phyloP scores from a whole-genome alignment of 2,888 invertebrate genomes.

The Pyralis farinalis region DNA sequence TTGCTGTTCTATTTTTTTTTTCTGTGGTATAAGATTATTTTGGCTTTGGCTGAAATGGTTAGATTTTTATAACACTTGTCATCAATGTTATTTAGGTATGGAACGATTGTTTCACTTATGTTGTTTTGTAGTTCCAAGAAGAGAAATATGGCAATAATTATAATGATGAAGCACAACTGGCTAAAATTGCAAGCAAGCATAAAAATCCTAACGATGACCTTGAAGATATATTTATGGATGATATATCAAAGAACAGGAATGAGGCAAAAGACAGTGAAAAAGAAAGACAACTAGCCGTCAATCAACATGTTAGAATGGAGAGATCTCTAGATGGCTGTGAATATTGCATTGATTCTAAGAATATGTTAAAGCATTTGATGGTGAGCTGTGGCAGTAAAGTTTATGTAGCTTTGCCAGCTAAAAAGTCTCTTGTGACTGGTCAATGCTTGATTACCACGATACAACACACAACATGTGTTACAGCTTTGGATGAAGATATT shows the following conservation, averaged over 20 bases:
- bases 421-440: conserved; percentile 89
- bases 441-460: conserved; percentile 94
- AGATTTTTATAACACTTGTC: no score
- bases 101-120: no score
- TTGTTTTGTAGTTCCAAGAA: conserved; percentile 85
- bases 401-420: conserved; percentile 91
- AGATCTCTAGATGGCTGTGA: conserved; percentile 89
- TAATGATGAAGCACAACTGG: conserved; percentile 90
- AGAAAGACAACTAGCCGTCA: conserved; percentile 85
- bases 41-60: no score
- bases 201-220: conserved; percentile 86
- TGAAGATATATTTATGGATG: conserved; percentile 92
- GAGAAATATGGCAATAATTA: conserved; percentile 90
- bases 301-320: conserved; percentile 86
- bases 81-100: no score
- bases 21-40: no score
- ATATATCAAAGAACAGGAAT: conserved; percentile 85
- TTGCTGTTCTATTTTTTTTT: no score
- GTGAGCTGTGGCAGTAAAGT: conserved; percentile 90
- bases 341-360: conserved; percentile 90
- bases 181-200: conserved; percentile 85
- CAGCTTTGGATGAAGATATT: conserved; percentile 95
- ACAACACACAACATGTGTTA: conserved; percentile 89
- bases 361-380: conserved; percentile 91
- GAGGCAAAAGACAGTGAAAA: conserved; percentile 81